A percentile compares a stretch with the other conserved stretches of the same genome.
These are phyloP conservation scores for Neodiprion pinetum DNA, from an alignment of 1,140 invertebrate species.

Conservation along the genomic window DNA sequence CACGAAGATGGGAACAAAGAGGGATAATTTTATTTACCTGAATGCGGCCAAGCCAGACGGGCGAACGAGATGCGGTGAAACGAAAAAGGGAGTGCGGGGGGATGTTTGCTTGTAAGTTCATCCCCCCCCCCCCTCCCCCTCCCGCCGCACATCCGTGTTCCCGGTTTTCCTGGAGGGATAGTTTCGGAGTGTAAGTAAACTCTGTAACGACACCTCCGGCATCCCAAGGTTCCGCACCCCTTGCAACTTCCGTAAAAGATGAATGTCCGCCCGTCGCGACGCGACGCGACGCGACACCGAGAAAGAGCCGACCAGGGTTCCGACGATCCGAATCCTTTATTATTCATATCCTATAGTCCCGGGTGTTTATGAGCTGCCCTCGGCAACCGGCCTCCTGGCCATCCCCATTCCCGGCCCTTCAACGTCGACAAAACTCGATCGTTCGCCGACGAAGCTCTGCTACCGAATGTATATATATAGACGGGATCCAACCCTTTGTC, in stretches of 20 bases:
- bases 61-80: too few relatives aligned
- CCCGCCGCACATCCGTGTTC: too few relatives aligned
- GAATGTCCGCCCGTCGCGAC: background rate
- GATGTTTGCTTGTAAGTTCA: background rate
- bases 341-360: slow-evolving; percentile 1
- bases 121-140: background rate
- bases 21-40: too few relatives aligned
- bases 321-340: background rate
- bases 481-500: too few relatives aligned
- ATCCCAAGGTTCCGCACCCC: background rate
- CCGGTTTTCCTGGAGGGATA: background rate
- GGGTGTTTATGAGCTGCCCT: slow-evolving; percentile 2
- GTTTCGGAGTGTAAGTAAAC: background rate
- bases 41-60: too few relatives aligned
- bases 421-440: too few relatives aligned
- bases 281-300: background rate
- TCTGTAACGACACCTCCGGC: background rate
- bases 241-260: background rate
- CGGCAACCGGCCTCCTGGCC: background rate
- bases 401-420: too few relatives aligned
- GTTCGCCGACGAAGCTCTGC: too few relatives aligned
- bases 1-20: too few relatives aligned
- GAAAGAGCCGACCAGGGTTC: too few relatives aligned
- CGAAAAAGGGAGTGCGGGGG: background rate
- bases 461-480: too few relatives aligned